Conservation (phyloP, 2,113 vertebrate genomes). For the Riparia riparia region DNA sequence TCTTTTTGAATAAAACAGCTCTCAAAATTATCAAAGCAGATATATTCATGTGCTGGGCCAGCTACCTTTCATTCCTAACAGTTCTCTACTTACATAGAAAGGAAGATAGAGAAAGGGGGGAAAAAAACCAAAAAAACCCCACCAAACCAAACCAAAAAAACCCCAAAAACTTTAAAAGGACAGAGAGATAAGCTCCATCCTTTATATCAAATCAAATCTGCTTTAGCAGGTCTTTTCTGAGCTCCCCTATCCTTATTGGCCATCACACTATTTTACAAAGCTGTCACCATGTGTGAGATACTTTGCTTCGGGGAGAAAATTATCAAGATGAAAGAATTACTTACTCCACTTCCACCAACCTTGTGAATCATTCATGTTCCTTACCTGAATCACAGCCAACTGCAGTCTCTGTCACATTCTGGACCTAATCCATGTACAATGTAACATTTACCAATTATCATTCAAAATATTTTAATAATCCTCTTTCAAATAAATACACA, state of each 20-base stretch:
- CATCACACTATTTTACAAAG: constrained; percentile 51
- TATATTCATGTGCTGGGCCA: constrained; percentile 6
- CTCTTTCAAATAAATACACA: background rate
- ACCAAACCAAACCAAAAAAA: too few relatives aligned
- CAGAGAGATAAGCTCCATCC: background rate
- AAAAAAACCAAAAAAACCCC: background rate
- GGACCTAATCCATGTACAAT: background rate
- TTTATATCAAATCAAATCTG: background rate
- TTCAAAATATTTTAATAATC: constrained; percentile 20
- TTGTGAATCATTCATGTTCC: constrained; percentile 56
- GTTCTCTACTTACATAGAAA: background rate
- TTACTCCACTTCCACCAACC: constrained; percentile 43
- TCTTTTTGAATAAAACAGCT: constrained; percentile 44
- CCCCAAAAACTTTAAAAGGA: background rate
- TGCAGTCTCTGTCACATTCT: constrained; percentile 14
- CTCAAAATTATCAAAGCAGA: constrained; percentile 10
- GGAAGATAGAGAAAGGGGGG: background rate
- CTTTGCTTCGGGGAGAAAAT: constrained; percentile 45
- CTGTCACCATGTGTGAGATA: background rate
- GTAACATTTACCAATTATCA: constrained; percentile 9
- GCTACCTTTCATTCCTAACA: background rate
- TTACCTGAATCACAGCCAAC: constrained; percentile 40
- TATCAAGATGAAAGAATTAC: constrained; percentile 61
- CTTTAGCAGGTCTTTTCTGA: constrained; percentile 12
- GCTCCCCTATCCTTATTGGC: background rate